Base-by-base conservation (phyloP, 2,888 invertebrate species). In the Keiferia lycopersicella region DNA sequence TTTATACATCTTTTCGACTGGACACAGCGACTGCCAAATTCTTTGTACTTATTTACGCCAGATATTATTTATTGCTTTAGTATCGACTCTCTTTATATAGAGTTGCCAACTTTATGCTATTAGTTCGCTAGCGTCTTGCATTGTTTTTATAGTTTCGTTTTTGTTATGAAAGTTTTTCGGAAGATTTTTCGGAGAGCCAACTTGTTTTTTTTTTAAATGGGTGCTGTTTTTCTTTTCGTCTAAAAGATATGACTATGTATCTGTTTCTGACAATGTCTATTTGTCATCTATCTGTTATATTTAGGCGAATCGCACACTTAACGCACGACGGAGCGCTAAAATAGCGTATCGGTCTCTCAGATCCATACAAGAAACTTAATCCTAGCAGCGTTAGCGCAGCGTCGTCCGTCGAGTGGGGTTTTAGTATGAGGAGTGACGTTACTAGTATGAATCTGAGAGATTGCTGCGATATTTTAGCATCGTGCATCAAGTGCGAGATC, bases 31-130 rank as follows among this genome's bases (percentile, higher is more conserved):
- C 80, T 87, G 91, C 91, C 91, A 91, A 91, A 90, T 86, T 86
- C 85, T 87, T 88, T 83, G 87, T 84, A 82, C 81, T 87, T 90
- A 89, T 90, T 90, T 88, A 85, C 83, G 79, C 80, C 74, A 71
- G 67, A 68, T 77, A 82, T 91, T 84, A 91, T 90, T 90, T 90
- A 91, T 86, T 71, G 75, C 79, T 71, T 69, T 79, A 73, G 80
- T 89, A 91, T 91, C 86, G 89, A 88, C 83, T 88, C 67, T 76
- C 78, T 75, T 74, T 69, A 68, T 71, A 70, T 69, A 66, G 73
- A 70, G 75, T 81, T 84, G 87, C 86, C 88, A 81, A 79, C 68
- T 76, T 73, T 72, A 74, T 69, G 70, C 81, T 79, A 81, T 83
- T 83, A 83, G 77, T 82, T 80, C 81, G 82, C 80, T 81, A 78